phyloP scores from a whole-genome alignment of 2,113 vertebrate genomes.

The Cololabis saira region DNA sequence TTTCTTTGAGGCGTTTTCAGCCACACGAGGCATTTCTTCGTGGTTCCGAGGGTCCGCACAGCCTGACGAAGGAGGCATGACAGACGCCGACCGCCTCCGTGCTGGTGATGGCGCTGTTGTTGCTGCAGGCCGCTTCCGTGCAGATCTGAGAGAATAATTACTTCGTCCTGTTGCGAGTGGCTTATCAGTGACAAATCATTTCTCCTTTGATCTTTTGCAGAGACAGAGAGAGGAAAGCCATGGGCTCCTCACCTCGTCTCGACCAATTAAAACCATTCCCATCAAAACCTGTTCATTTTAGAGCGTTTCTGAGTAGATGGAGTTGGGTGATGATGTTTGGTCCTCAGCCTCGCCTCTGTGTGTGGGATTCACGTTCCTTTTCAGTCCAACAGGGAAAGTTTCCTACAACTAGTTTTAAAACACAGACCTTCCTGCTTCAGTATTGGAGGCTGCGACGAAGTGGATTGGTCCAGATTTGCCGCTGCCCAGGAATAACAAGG shows the following conservation, averaged over 20 bases:
- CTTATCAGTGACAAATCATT: conserved; percentile 6
- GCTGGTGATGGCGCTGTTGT: not conserved
- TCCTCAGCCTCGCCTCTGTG: no score
- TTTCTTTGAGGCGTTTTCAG: not conserved
- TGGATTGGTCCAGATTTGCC: not conserved
- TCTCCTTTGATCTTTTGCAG: conserved; percentile 39
- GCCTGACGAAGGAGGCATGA: conserved; percentile 2
- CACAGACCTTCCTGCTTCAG: not conserved
- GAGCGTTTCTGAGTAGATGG: no score
- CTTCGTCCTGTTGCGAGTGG: not conserved
- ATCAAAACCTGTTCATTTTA: no score
- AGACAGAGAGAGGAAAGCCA: no score
- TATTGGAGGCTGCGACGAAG: not conserved
- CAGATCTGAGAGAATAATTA: conserved; percentile 48
- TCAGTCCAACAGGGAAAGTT: no score
- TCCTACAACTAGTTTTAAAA: not conserved
- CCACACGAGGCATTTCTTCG: not conserved
- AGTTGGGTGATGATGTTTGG: no score
- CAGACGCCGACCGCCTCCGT: conserved; percentile 1
- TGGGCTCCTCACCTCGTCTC: no score
- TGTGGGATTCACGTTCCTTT: no score
- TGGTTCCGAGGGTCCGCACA: not conserved
- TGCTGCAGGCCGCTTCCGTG: not conserved
- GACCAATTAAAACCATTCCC: no score
- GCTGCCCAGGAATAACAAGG: conserved; percentile 28